Base-by-base conservation (phyloP, 2,888 invertebrate species). In the Anoplius nigerrimus region DNA sequence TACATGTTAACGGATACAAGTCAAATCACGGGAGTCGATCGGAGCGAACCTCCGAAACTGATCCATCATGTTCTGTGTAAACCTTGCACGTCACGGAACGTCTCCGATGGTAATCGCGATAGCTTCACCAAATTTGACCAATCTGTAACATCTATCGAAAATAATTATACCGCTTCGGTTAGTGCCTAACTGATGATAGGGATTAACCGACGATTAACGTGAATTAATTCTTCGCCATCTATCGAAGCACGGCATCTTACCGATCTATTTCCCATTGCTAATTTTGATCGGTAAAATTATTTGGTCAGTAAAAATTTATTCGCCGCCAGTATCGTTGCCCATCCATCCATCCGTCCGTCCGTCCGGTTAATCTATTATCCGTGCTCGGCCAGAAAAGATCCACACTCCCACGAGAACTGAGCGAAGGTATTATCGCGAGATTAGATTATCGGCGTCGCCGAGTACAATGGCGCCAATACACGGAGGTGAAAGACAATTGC, bases 381-480 rank as follows among this genome's bases (percentile, higher is more conserved):
- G 13, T 8, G 55, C 11, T 55, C 16, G 2, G 15, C 8, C 21
- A 21, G 21, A 24, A 8, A 34, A 51, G 62, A 62, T 52, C 56
- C 42, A 57, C 69, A 51, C 22, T 18, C 64, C 62, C 67, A 57
- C 42, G 24, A 45, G 66, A 54, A 22, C 57, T 22, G 24, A 16
- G 55, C 66, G 13, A 22, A 71, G 59, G 74, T 77, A 66, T 75
- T 82, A 82, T 85, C 83, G 66, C 74, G 58, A 83, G 86, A 86
- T 86, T 85, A 84, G 86, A 86, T 86, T 86, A 82, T 84, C 80
- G 68, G 46, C 63, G 71, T 66, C 59, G n/a, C n/a, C n/a, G 72
- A 79, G 69, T 69, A 78, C 79, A 81, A 81, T 80, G 84, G 84
- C 85, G 84, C 82, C 84, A 79, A 80, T 66, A 61, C 71, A 74